Evolutionary conservation across 2,888 invertebrate species (phyloP).

Genomic region (Troglohyphantes excavatus): DNA sequence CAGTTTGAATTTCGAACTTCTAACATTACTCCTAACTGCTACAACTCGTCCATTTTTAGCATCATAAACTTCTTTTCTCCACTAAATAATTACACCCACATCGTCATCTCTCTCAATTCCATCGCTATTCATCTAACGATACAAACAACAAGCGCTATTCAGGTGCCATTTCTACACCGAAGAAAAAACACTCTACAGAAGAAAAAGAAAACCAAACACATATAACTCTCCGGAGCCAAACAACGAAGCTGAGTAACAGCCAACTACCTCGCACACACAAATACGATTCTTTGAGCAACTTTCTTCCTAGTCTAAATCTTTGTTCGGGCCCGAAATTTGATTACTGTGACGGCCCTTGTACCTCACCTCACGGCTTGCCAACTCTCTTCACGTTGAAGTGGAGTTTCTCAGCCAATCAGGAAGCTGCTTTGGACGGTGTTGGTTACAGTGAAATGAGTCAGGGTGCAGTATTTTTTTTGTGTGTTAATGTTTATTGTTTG

Average conservation of each 20-base stretch:
- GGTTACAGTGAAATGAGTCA: no score
- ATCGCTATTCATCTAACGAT: no score
- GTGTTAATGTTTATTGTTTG: no score
- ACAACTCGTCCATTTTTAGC: no score
- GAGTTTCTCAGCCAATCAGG: constrained; percentile 2
- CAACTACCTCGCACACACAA: neutral
- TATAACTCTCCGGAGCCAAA: neutral
- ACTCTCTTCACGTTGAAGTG: neutral
- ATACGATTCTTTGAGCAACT: constrained; percentile 43
- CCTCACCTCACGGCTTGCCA: neutral
- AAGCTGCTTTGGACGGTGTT: neutral
- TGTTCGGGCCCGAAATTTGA: constrained; percentile 12
- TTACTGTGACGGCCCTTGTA: neutral
- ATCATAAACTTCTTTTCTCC: no score
- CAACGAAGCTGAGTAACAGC: neutral
- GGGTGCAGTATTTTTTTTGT: no score
- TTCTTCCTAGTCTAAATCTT: constrained; percentile 50
- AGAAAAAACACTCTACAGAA: neutral
- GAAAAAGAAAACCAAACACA: neutral
- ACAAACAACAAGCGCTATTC: neutral
- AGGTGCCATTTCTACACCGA: neutral
- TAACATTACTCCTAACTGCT: no score
- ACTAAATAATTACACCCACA: no score
- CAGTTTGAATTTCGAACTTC: no score
- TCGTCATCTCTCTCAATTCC: no score